Percentiles rank a stretch among this genome's conserved stretches.
These are phyloP conservation scores for Tetranychus truncatus DNA, from an alignment of 2,888 invertebrate genomes.

Conservation along the genomic window DNA sequence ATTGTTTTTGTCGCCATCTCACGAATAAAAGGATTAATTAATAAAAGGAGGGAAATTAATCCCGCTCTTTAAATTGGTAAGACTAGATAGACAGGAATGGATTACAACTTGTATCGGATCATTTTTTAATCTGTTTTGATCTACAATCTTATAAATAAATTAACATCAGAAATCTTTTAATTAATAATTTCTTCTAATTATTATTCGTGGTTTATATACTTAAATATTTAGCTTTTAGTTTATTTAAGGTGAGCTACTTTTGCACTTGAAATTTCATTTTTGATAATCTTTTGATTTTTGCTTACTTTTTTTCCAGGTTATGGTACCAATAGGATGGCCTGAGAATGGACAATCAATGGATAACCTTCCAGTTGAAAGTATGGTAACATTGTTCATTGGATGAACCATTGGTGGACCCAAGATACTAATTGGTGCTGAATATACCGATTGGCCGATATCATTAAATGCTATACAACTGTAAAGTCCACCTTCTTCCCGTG, in stretches of 20 bases:
- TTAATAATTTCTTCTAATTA: neutral
- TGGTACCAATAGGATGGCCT: slow-evolving; percentile 62
- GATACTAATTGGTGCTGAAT: slow-evolving; percentile 31
- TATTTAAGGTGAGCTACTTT: too few relatives aligned
- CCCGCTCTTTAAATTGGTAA: too few relatives aligned
- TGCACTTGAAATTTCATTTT: neutral
- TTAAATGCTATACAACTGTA: slow-evolving; percentile 32
- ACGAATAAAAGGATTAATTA: neutral
- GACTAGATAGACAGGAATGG: too few relatives aligned
- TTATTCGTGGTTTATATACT: neutral
- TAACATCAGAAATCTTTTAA: too few relatives aligned
- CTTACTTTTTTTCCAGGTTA: slow-evolving; percentile 56
- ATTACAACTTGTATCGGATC: too few relatives aligned
- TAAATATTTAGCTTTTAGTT: too few relatives aligned
- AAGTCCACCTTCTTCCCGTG: slow-evolving; percentile 31
- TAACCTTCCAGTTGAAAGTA: slow-evolving; percentile 57
- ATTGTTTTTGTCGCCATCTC: too few relatives aligned
- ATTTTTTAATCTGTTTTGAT: too few relatives aligned
- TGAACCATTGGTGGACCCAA: slow-evolving; percentile 38
- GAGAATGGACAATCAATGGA: slow-evolving; percentile 62
- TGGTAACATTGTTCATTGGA: slow-evolving; percentile 41
- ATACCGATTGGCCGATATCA: slow-evolving; percentile 28
- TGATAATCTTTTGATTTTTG: neutral
- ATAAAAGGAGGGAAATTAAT: neutral
- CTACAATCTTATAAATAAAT: too few relatives aligned